Evolutionary conservation across 2,113 vertebrate genomes (phyloP).

Genomic region (Brachyhypopomus gauderio): DNA sequence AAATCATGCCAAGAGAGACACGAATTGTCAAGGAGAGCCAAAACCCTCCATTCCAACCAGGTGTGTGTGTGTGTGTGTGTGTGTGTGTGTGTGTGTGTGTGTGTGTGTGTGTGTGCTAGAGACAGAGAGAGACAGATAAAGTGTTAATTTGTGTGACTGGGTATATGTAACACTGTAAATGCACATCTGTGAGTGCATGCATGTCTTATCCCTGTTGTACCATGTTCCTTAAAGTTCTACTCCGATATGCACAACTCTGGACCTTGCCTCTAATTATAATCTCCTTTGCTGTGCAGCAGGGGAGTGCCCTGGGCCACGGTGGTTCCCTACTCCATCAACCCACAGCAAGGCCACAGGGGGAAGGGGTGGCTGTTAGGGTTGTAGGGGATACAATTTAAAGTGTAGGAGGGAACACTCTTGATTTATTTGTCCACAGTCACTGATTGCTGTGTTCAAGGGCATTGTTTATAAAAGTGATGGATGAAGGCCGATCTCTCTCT

Average conservation of each 20-base stretch:
- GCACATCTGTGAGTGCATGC: background rate
- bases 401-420: slow-evolving; percentile 54
- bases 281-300: background rate
- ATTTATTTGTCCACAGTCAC: slow-evolving; percentile 67
- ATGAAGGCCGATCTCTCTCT: slow-evolving; percentile 56
- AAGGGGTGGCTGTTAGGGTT: background rate
- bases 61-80: background rate
- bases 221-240: background rate
- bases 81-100: too few species aligned
- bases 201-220: background rate
- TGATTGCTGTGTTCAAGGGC: slow-evolving; percentile 70
- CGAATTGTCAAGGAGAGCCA: background rate
- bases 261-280: background rate
- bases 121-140: background rate
- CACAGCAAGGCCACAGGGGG: background rate
- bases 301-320: background rate
- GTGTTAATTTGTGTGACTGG: background rate
- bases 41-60: slow-evolving; percentile 10
- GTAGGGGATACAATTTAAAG: slow-evolving; percentile 57
- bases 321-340: background rate
- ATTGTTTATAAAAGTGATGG: slow-evolving; percentile 69
- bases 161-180: too few species aligned
- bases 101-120: too few species aligned
- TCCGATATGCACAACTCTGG: background rate
- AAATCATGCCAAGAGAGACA: slow-evolving; percentile 1